Conservation (phyloP, 1,140 invertebrate species). For the Caenorhabditis briggsae region DNA sequence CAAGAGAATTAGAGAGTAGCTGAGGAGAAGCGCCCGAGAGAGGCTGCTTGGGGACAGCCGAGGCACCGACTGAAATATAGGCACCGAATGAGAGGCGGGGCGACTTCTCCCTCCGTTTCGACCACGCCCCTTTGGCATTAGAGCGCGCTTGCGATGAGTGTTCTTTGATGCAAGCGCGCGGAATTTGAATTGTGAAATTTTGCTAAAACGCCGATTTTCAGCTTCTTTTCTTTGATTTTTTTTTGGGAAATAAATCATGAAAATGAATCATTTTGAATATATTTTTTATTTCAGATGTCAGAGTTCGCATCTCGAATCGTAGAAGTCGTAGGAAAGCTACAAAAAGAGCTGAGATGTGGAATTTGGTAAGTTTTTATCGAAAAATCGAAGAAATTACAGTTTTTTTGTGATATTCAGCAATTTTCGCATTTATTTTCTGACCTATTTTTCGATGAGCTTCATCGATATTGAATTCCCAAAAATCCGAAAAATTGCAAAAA, state of each 20-base stretch:
- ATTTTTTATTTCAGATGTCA: constrained; percentile 47
- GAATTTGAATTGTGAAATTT: neutral
- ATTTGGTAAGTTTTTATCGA: constrained; percentile 60
- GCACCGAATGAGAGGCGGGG: constrained; percentile 31
- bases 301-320: neutral
- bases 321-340: neutral
- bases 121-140: neutral
- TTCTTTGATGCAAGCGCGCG: constrained; percentile 30
- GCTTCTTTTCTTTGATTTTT: neutral
- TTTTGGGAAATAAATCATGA: neutral
- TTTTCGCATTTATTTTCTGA: too few species aligned
- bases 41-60: constrained; percentile 16
- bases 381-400: neutral
- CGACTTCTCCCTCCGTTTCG: neutral
- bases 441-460: too few species aligned
- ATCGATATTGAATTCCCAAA: neutral
- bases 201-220: neutral
- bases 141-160: neutral
- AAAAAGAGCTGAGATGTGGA: constrained; percentile 61
- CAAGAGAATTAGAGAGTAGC: constrained; percentile 4
- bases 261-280: neutral
- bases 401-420: too few species aligned
- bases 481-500: neutral
- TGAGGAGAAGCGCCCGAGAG: constrained; percentile 8
- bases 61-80: constrained; percentile 54